Conservation (phyloP, 1,140 invertebrate species). For the Sinonovacula constricta region DNA sequence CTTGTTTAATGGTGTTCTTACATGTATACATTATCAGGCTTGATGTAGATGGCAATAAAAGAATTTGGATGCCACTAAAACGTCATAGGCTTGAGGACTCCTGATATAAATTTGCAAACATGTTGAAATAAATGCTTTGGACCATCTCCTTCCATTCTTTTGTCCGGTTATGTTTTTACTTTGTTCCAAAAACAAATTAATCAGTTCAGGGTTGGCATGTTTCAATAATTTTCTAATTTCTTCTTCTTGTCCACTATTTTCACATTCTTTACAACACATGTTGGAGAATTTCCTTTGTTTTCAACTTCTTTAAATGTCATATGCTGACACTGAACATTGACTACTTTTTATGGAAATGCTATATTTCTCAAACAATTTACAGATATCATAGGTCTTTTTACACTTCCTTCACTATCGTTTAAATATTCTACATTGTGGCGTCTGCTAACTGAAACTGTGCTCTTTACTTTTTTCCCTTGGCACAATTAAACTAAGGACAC, state of each 20-base stretch:
- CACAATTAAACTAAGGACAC: neutral
- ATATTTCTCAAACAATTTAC: neutral
- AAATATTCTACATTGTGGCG: no score
- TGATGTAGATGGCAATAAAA: constrained; percentile 17
- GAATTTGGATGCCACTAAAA: neutral
- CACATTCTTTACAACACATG: neutral
- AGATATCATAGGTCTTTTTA: neutral
- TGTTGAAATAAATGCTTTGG: neutral
- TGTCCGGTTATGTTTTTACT: constrained; percentile 12
- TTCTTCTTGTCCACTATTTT: neutral
- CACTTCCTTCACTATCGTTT: neutral
- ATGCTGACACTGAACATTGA: constrained; percentile 8
- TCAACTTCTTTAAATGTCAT: neutral
- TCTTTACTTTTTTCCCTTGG: constrained; percentile 7
- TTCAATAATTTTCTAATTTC: constrained; percentile 7
- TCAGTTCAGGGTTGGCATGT: constrained; percentile 10
- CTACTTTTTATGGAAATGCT: neutral
- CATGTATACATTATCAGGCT: constrained; percentile 39
- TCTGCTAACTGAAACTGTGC: neutral
- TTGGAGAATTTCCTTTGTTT: neutral
- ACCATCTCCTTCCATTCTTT: constrained; percentile 29
- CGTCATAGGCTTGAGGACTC: constrained; percentile 31
- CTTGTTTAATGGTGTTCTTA: constrained; percentile 51
- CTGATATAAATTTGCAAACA: constrained; percentile 37
- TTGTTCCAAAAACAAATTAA: constrained; percentile 5